phyloP scores from a whole-genome alignment of 2,888 invertebrate species.

The Tineola bisselliella region DNA sequence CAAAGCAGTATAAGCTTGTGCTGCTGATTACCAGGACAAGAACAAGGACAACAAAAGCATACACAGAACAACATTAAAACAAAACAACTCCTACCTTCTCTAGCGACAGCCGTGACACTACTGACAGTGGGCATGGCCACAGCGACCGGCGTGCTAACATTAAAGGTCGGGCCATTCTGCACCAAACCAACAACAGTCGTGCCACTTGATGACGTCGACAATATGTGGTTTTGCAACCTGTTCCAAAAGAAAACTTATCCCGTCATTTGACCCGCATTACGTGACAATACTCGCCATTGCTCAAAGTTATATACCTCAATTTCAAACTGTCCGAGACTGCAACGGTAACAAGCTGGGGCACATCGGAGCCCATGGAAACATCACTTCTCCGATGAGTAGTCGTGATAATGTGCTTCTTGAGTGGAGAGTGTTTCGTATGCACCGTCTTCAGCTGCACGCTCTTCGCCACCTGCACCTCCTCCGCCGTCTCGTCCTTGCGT shows the following conservation, averaged over 20 bases:
- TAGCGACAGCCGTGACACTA: slow-evolving; percentile 17
- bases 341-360: slow-evolving; percentile 46
- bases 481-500: slow-evolving; percentile 16
- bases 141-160: slow-evolving; percentile 24
- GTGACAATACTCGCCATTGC: no score
- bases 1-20: no score
- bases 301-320: neutral
- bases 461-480: slow-evolving; percentile 31
- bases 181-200: slow-evolving; percentile 33
- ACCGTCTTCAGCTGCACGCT: slow-evolving; percentile 49
- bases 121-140: slow-evolving; percentile 18
- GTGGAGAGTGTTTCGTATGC: slow-evolving; percentile 44
- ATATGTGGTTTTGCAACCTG: slow-evolving; percentile 43
- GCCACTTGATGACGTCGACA: slow-evolving; percentile 18
- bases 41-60: no score
- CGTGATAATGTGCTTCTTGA: slow-evolving; percentile 54
- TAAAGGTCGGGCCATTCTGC: slow-evolving; percentile 54
- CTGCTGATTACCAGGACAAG: no score
- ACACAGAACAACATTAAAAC: no score
- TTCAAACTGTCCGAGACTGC: slow-evolving; percentile 28
- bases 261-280: no score
- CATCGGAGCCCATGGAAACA: slow-evolving; percentile 17
- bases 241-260: no score
- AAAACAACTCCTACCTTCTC: slow-evolving; percentile 7
- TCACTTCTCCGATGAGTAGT: slow-evolving; percentile 20